A percentile compares a stretch with the other conserved stretches of the same genome.
phyloP scores from a whole-genome alignment of 2,888 invertebrate species.

The Drosophila rellima region DNA sequence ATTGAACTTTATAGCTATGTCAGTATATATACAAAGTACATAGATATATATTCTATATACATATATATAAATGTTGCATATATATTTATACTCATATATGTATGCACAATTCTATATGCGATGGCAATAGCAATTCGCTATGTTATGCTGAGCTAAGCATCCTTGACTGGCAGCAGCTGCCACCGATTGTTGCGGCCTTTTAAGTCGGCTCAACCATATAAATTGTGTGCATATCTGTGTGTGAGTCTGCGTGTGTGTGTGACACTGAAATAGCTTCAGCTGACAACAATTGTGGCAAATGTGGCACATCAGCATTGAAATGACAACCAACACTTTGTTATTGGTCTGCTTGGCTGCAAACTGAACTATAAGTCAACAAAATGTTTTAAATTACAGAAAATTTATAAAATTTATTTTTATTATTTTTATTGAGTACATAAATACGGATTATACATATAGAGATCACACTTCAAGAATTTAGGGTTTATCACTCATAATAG shows the following conservation, averaged over 20 bases:
- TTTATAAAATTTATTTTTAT: slow-evolving; percentile 2
- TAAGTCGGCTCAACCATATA: slow-evolving; percentile 69
- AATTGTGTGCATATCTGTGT: slow-evolving; percentile 31
- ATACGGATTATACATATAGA: not conserved
- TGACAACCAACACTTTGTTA: slow-evolving; percentile 24
- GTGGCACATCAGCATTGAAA: slow-evolving; percentile 52
- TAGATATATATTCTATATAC: slow-evolving; percentile 1
- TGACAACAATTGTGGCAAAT: slow-evolving; percentile 71
- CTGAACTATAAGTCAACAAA: slow-evolving; percentile 33
- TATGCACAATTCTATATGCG: slow-evolving; percentile 25
- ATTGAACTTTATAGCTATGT: slow-evolving; percentile 69
- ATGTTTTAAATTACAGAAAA: slow-evolving; percentile 16
- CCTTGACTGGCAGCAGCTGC: slow-evolving; percentile 70
- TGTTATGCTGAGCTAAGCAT: slow-evolving; percentile 77
- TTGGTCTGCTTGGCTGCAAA: slow-evolving; percentile 27
- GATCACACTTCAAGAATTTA: not conserved
- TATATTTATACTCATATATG: slow-evolving; percentile 19
- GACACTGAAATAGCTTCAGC: slow-evolving; percentile 61
- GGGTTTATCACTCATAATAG: not conserved
- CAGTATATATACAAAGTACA: slow-evolving; percentile 7
- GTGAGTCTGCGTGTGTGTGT: slow-evolving; percentile 6
- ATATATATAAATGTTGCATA: not conserved
- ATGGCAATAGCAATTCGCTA: slow-evolving; percentile 48
- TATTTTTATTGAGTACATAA: slow-evolving; percentile 3
- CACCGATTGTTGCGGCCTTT: slow-evolving; percentile 77